Evolutionary conservation across 1,140 invertebrate species (phyloP).

Genomic region (Scaptomyza hsui): DNA sequence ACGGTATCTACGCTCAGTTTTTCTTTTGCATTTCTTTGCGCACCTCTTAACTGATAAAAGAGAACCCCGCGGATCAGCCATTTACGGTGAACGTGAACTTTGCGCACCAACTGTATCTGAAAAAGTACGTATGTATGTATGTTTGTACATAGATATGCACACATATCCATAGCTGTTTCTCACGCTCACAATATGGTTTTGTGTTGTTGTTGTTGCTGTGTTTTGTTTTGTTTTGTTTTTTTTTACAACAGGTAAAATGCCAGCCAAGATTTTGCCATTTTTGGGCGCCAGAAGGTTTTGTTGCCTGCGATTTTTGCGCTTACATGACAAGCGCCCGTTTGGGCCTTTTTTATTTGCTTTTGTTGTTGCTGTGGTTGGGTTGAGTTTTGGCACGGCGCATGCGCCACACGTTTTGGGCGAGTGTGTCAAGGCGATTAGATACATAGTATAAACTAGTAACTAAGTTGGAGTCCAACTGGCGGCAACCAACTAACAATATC

Average conservation of each 20-base stretch:
- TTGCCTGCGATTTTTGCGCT: conserved; percentile 21
- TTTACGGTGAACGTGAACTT: conserved; percentile 59
- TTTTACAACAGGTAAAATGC: conserved; percentile 58
- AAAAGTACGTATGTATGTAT: conserved; percentile 30
- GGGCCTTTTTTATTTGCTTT: conserved; percentile 45
- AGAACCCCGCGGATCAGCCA: conserved; percentile 29
- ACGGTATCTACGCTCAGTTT: conserved; percentile 24
- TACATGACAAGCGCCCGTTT: conserved; percentile 54
- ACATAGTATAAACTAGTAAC: neutral
- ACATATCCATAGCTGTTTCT: conserved; percentile 69
- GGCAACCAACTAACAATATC: conserved; percentile 24
- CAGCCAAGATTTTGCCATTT: conserved; percentile 71
- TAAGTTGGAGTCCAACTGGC: conserved; percentile 21
- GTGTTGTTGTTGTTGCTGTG: neutral
- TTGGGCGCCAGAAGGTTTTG: conserved; percentile 74
- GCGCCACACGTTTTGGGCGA: conserved; percentile 76
- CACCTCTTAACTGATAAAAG: conserved; percentile 47
- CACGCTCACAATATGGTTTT: conserved; percentile 76
- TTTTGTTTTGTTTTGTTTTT: conserved; percentile 17
- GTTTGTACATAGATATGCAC: conserved; percentile 17
- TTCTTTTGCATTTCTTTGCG: conserved; percentile 38
- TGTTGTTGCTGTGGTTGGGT: conserved; percentile 28
- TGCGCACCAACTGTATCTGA: conserved; percentile 52
- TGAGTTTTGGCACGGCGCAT: conserved; percentile 53
- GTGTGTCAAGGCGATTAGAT: conserved; percentile 67